Evolutionary conservation across 2,113 vertebrate species (phyloP).

Genomic region (Gymnogyps californianus): DNA sequence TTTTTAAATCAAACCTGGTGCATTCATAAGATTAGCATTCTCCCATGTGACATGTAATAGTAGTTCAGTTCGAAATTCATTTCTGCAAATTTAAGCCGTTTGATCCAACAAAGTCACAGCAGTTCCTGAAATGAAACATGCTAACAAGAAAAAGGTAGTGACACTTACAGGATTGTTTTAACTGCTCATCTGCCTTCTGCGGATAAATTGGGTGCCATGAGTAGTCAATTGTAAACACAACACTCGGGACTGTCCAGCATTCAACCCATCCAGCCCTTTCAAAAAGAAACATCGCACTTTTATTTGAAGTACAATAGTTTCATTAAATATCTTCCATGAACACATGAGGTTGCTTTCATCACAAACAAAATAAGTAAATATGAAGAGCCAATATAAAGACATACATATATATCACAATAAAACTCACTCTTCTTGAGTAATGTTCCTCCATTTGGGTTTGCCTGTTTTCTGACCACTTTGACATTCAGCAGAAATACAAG

Average conservation of each 20-base stretch:
- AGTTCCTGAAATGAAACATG: not conserved
- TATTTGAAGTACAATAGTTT: not conserved
- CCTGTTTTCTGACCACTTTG: conserved; percentile 81
- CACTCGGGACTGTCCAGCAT: conserved; percentile 95
- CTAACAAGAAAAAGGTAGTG: not conserved
- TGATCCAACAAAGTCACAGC: not conserved
- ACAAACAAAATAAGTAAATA: not conserved
- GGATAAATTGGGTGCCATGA: conserved; percentile 98
- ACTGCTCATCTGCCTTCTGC: conserved; percentile 92
- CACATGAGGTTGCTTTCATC: not conserved
- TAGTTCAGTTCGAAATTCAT: not conserved
- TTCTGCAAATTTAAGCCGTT: not conserved
- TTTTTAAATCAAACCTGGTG: not conserved
- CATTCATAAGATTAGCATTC: not conserved
- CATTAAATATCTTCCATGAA: not conserved
- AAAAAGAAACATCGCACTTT: conserved; percentile 12
- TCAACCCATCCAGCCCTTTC: conserved; percentile 93
- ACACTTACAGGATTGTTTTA: conserved; percentile 92
- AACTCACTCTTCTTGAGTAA: conserved; percentile 93
- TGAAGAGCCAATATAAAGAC: not conserved
- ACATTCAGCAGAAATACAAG: conserved; percentile 82
- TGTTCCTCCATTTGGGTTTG: conserved; percentile 91
- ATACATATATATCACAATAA: not conserved
- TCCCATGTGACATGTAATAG: not conserved
- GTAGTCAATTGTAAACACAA: conserved; percentile 93